phyloP scores from a whole-genome alignment of 2,888 invertebrate genomes.

The Pomacea canaliculata region DNA sequence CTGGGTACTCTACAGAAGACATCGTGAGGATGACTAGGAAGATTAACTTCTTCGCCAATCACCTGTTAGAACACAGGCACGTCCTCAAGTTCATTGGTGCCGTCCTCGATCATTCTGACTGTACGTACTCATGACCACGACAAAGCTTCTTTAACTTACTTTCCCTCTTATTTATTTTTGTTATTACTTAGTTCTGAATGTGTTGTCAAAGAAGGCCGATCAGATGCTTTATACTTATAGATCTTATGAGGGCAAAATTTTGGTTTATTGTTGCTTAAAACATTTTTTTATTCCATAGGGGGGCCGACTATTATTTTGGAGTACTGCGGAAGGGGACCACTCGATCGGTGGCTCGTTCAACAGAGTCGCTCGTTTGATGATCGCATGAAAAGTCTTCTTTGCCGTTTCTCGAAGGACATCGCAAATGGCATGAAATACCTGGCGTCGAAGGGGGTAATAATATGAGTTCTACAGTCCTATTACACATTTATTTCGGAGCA shows the following conservation, averaged over 20 bases:
- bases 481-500: too few species aligned
- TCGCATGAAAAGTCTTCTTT: slow-evolving; percentile 6
- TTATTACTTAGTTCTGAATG: too few species aligned
- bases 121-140: slow-evolving; percentile 27
- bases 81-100: slow-evolving; percentile 43
- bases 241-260: too few species aligned
- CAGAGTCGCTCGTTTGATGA: slow-evolving; percentile 11
- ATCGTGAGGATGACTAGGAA: slow-evolving; percentile 46
- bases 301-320: slow-evolving; percentile 29
- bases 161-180: neutral
- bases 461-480: neutral
- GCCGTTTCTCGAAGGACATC: slow-evolving; percentile 9
- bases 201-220: too few species aligned
- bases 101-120: slow-evolving; percentile 32
- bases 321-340: slow-evolving; percentile 19
- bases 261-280: too few species aligned
- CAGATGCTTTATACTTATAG: too few species aligned
- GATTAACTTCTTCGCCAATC: slow-evolving; percentile 39
- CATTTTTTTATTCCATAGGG: slow-evolving; percentile 6
- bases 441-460: slow-evolving; percentile 7
- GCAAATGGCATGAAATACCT: slow-evolving; percentile 24
- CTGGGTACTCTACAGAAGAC: slow-evolving; percentile 31
- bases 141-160: neutral
- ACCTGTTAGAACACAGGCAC: slow-evolving; percentile 38
- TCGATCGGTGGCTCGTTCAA: slow-evolving; percentile 23